Base-by-base conservation (phyloP, 37 sponge, comb jelly and placozoan species). In the Theonella swinhoei region DNA sequence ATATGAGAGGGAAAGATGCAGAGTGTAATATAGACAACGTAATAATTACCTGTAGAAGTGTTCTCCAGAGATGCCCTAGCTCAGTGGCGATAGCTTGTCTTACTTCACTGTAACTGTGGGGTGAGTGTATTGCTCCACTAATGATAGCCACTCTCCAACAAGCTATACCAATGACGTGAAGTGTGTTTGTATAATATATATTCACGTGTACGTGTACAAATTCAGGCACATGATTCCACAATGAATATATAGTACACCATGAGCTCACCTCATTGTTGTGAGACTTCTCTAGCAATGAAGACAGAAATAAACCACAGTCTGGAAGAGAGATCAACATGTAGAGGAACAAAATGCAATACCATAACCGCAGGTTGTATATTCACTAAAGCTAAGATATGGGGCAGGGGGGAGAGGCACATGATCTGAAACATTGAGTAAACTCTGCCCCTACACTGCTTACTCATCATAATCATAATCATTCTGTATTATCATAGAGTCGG, bases 101-200 rank as follows among this genome's bases (percentile, higher is more conserved):
- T 2, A 87, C 22, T 58, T 78, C 43, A 42, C 61, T 4, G 87
- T 41, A 17, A 62, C 38, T 0, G 80, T 87, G 20, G 78, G 79
- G 29, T 42, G 30, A 28, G 33, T 64, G 31, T 35, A 25, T 22
- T 38, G 39, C 29, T 74, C 26, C 66, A 79, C 42, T 0, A 33
- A 9, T 5, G 5, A 32, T 5, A 72, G 39, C 31, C 28, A 29
- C 8, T n/a, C 7, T 7, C 7, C 68, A 30, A 66, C 8, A 3
- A 72, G 7, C 73, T 72, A 36, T 47, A n/a, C n/a, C n/a, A n/a
- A n/a, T n/a, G n/a, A n/a, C n/a, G n/a, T n/a, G n/a, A n/a, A n/a
- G n/a, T 47, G 54, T 17, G 54, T 17, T 47, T 14, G 14, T 7
- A 47, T 17, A 47, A 14, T 14, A 47, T 14, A 47, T 17, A 7